Base-by-base conservation (phyloP, 2,888 invertebrate species). In the Bembecia ichneumoniformis region DNA sequence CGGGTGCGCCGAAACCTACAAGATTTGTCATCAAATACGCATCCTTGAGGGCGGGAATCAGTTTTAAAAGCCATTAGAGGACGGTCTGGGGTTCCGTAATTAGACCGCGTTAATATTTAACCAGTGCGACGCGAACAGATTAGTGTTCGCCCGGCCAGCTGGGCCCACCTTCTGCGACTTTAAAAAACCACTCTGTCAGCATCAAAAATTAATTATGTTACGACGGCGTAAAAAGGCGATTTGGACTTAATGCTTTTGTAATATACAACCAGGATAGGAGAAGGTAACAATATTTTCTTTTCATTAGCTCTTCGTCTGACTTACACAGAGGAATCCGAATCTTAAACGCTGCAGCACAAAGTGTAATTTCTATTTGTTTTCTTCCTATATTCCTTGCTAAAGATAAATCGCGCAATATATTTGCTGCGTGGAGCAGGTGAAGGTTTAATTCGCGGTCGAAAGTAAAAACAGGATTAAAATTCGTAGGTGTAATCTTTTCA, bases 101-200 rank as follows among this genome's bases (percentile, higher is more conserved):
- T 87, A 87, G 82, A 78, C 75, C 73, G 78, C 87, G 81, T 87
- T 87, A 87, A 87, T 87, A 87, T 87, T 87, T 87, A 86, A 86
- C 84, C 86, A 86, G 87, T 86, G 80, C 76, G 75, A 73, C 74
- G 74, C 67, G 68, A 66, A 67, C 61, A 82, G 86, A 86, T 86
- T 86, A 87, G 74, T 77, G 77, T 63, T 67, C 54, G 60, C 66
- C 62, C 55, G 61, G 62, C 71, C 87, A 84, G 77, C 82, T 86
- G 86, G 63, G 84, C 52, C 78, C 74, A 74, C 78, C 78, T 80
- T 64, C 74, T 77, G 76, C 66, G 74, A 67, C 73, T 67, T 76
- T 76, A 83, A 83, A 86, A 84, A 79, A 64, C 72, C 75, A 76
- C 77, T 75, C 74, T 65, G 75, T 71, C 75, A 71, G 64, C 75